Evolutionary conservation across 2,113 vertebrate genomes (phyloP).

Genomic region (Myanophis thanlyinensis): DNA sequence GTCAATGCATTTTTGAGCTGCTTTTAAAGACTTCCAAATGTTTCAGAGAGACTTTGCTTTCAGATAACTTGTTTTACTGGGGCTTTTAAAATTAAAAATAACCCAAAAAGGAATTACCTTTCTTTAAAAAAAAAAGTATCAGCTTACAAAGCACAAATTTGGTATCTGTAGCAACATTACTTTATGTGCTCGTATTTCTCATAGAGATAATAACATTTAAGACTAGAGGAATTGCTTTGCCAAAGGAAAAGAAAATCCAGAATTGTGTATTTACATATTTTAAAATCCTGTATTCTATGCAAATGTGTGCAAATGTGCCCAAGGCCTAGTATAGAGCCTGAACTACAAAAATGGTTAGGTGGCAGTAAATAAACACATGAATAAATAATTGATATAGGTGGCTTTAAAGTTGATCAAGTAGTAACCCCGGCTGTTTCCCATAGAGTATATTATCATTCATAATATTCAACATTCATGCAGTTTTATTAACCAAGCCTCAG

Average conservation of each 20-base stretch:
- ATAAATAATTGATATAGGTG: conserved; percentile 32
- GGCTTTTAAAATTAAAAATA: conserved; percentile 41
- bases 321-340: background rate
- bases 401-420: conserved; percentile 13
- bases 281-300: conserved; percentile 19
- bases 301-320: conserved; percentile 12
- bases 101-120: conserved; percentile 47
- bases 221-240: background rate
- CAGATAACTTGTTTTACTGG: conserved; percentile 31
- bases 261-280: conserved; percentile 26
- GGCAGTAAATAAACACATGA: conserved; percentile 10
- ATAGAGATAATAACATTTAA: background rate
- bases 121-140: conserved; percentile 32
- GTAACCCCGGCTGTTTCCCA: background rate
- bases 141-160: conserved; percentile 35
- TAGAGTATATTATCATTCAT: background rate
- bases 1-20: conserved; percentile 32
- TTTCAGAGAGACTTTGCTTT: conserved; percentile 28
- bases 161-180: conserved; percentile 20
- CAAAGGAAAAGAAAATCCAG: background rate
- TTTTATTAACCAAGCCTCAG: conserved; percentile 13
- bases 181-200: background rate
- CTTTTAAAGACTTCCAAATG: background rate
- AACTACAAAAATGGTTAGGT: conserved; percentile 8
- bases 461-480: background rate